Evolutionary conservation across 2,888 invertebrate genomes (phyloP), one percentile per base, ranked within the genome.

Genomic region (Kuschelorhynchus macadamiae): DNA sequence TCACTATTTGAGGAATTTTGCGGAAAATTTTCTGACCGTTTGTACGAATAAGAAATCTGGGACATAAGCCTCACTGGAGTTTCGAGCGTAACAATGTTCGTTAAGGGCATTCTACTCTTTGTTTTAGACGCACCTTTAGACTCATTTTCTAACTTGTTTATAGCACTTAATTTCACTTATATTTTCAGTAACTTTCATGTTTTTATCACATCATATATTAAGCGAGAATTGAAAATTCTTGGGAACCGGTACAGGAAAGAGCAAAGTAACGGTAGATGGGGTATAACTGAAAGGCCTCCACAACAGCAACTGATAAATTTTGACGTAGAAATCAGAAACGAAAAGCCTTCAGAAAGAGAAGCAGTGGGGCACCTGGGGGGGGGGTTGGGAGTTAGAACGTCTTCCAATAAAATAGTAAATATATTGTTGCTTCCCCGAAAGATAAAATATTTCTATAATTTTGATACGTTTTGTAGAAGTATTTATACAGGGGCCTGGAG

Each of bases 51-150:
- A 49, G 64, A 72, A 20, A 46, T 56, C 11, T 46, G 32, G 17
- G 72, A 75, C 64, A 67, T 69, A n/a, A 65, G 67, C 53, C 8
- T 18, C 17, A 56, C 17, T 42, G 56, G 49, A 36, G 21, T 61
- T 14, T n/a, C 69, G 17, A 32, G 33, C 60, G 41, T 64, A 9
- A 73, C 46, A 61, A 25, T 52, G 30, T 20, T 67, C 17, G 42
- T 60, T 41, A 60, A 66, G 25, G 50, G 57, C 17, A 36, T 61
- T 42, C 63, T 71, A 57, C 25, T 63, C 17, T 81, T 81, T 75
- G 32, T 80, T 18, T 75, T 74, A n/a, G 81, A 81, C 74, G 75
- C 80, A 20, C 79, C 81, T 17, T 30, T 78, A 9, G 80, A 81
- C 73, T 76, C 80, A 17, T 12, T 76, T 16, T 67, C 73, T 55